These are phyloP conservation scores for Eulemur rufifrons DNA, from an alignment of 2,113 vertebrate species.

Conservation along the genomic window DNA sequence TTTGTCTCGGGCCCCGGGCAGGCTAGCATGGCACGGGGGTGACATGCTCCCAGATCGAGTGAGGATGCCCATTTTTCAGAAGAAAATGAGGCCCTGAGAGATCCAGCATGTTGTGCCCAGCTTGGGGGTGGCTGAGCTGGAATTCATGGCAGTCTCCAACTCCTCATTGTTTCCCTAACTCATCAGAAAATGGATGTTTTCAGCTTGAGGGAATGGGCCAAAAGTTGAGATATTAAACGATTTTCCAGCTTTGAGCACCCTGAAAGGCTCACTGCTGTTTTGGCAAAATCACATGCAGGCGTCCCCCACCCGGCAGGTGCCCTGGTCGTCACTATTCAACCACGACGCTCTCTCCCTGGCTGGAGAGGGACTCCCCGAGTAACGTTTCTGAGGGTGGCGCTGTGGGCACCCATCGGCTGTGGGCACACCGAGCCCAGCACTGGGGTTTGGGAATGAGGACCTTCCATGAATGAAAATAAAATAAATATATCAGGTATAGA, in stretches of 20 bases:
- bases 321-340: not conserved
- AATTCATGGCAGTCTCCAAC: not conserved
- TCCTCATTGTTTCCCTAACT: not conserved
- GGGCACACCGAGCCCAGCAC: not conserved
- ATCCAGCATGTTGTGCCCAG: not conserved
- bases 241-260: not conserved
- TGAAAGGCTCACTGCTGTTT: not conserved
- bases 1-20: not conserved
- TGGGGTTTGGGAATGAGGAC: not conserved
- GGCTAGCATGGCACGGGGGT: not conserved
- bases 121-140: not conserved
- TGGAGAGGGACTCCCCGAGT: not conserved
- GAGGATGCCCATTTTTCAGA: not conserved
- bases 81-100: not conserved
- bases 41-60: not conserved
- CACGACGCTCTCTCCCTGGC: fast-evolving
- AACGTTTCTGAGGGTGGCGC: not conserved
- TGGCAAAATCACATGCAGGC: not conserved
- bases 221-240: not conserved
- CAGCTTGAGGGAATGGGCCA: not conserved
- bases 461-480: not conserved
- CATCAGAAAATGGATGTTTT: not conserved
- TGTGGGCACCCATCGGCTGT: not conserved
- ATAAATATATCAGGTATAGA: not conserved
- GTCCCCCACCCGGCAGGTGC: not conserved